A percentile compares a stretch with the other conserved stretches of the same genome.
These are phyloP conservation scores for Loripinus fragilis DNA, from an alignment of 2,888 invertebrate species.

Conservation along the genomic window DNA sequence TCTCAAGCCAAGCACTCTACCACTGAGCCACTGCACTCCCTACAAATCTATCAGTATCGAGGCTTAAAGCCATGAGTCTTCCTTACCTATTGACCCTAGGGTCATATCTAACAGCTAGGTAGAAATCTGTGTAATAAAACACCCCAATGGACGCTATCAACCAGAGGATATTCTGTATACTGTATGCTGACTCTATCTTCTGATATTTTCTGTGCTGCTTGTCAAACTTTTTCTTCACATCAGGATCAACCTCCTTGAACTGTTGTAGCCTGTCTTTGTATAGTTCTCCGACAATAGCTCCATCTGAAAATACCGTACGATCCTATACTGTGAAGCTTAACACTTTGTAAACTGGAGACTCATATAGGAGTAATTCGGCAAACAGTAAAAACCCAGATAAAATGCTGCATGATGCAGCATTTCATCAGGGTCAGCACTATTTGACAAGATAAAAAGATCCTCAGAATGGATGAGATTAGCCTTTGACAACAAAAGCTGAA, in stretches of 20 bases:
- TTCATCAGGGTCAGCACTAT: too few relatives aligned
- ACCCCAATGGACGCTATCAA: constrained; percentile 76
- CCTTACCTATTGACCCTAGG: constrained; percentile 78
- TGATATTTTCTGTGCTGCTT: constrained; percentile 64
- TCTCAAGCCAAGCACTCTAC: too few relatives aligned
- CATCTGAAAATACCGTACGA: too few relatives aligned
- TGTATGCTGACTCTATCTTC: constrained; percentile 71
- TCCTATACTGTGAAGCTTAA: too few relatives aligned
- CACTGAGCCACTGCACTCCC: too few relatives aligned
- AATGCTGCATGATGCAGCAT: too few relatives aligned
- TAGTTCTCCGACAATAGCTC: constrained; percentile 42
- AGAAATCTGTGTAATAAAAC: constrained; percentile 81
- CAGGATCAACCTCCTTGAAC: constrained; percentile 53
- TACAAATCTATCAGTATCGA: too few relatives aligned
- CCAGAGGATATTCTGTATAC: constrained; percentile 80
- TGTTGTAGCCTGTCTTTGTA: constrained; percentile 48
- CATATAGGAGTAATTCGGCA: background rate
- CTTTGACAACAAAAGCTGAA: too few relatives aligned
- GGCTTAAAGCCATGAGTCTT: too few relatives aligned
- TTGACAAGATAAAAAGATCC: too few relatives aligned
- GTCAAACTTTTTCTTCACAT: constrained; percentile 66
- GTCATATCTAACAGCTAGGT: constrained; percentile 75
- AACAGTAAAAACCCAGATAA: background rate
- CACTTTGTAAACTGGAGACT: too few relatives aligned
- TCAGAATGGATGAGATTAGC: too few relatives aligned